Evolutionary conservation across 2,888 invertebrate species (phyloP).

Genomic region (Tupiocoris notatus): DNA sequence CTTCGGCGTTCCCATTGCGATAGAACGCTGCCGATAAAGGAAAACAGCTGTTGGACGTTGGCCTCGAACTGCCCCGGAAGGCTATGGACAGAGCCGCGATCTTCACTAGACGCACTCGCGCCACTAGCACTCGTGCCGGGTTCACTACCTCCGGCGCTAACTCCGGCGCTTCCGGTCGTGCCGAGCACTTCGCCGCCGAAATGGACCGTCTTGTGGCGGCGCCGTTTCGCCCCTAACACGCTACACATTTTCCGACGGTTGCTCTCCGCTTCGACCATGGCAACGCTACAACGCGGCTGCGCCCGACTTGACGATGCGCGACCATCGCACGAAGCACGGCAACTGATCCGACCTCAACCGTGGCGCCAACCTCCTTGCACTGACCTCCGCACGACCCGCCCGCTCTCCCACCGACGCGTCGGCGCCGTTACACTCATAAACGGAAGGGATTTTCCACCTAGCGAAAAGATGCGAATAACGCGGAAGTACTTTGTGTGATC

Average conservation of each 20-base stretch:
- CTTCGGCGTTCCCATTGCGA: conserved; percentile 66
- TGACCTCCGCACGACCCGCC: not conserved
- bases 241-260: conserved; percentile 44
- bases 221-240: conserved; percentile 51
- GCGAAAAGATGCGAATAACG: no score
- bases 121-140: conserved; percentile 39
- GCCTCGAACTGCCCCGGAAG: conserved; percentile 52
- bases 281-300: conserved; percentile 22
- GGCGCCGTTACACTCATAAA: no score
- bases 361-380: not conserved
- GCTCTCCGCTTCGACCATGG: conserved; percentile 43
- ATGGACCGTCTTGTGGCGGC: conserved; percentile 53
- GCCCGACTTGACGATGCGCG: conserved; percentile 8
- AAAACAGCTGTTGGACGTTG: conserved; percentile 72
- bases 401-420: not conserved
- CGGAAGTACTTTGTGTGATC: no score
- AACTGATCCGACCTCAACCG: not conserved
- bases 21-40: conserved; percentile 75
- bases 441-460: no score
- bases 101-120: conserved; percentile 49
- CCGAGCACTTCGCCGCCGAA: conserved; percentile 53
- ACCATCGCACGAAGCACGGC: conserved; percentile 35
- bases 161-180: conserved; percentile 53
- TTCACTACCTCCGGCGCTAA: conserved; percentile 54
- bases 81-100: conserved; percentile 55